phyloP scores from a whole-genome alignment of 1,140 invertebrate genomes.

The Eumeta japonica region DNA sequence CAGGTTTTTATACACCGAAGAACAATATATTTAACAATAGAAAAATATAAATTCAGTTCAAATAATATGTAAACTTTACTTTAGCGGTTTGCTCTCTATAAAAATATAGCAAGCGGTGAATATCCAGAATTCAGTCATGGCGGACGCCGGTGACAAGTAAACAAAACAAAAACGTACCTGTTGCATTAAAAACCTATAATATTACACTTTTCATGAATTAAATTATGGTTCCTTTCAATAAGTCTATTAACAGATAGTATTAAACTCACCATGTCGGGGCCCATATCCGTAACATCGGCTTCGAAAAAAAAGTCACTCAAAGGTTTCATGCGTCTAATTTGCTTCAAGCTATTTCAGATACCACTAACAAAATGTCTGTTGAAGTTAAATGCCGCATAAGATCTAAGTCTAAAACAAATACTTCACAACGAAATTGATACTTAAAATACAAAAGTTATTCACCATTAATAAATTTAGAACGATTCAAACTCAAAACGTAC shows the following conservation, averaged over 20 bases:
- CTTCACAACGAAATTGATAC: too few species aligned
- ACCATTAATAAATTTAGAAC: conserved; percentile 29
- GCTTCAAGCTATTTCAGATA: conserved; percentile 47
- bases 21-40: too few species aligned
- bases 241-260: conserved; percentile 20
- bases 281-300: conserved; percentile 72
- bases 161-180: conserved; percentile 56
- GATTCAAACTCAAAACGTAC: conserved; percentile 40
- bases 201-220: conserved; percentile 43
- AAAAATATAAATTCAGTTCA: too few species aligned
- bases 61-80: too few species aligned
- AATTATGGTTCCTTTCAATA: conserved; percentile 22
- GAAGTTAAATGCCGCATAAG: too few species aligned
- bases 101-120: conserved; percentile 24
- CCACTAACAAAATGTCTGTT: too few species aligned
- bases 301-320: conserved; percentile 69
- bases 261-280: conserved; percentile 69
- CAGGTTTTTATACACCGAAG: too few species aligned
- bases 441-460: too few species aligned
- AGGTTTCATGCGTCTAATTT: conserved; percentile 66
- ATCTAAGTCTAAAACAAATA: too few species aligned
- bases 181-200: conserved; percentile 37
- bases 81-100: too few species aligned
- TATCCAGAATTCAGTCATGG: conserved; percentile 45
- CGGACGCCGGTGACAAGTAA: conserved; percentile 58